Conservation (phyloP, 2,113 vertebrate genomes). For the Melospiza georgiana region DNA sequence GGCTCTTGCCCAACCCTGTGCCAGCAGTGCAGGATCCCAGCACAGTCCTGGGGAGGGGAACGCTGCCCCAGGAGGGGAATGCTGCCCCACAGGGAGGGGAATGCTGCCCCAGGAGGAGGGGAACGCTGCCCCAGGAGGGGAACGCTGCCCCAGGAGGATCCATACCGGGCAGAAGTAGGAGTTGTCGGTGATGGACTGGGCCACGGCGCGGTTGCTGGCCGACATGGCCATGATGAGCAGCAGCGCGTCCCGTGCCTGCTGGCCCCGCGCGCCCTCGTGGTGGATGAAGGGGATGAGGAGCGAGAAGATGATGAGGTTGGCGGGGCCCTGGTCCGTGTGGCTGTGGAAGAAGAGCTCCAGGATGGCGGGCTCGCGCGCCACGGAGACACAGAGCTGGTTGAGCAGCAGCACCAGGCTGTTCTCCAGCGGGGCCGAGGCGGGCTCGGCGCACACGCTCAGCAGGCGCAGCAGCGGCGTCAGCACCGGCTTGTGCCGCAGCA, state of each 20-base stretch:
- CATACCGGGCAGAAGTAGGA: constrained; percentile 98
- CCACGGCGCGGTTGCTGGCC: constrained; percentile 84
- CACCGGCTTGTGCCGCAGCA: constrained; percentile 85
- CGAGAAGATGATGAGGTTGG: constrained; percentile 92
- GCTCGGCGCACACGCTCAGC: constrained; percentile 83
- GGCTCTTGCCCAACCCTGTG: fast-evolving
- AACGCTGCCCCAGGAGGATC: fast-evolving
- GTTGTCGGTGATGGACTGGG: constrained; percentile 89
- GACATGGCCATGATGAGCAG: constrained; percentile 96
- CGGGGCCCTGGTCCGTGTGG: constrained; percentile 81
- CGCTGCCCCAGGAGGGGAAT: background rate
- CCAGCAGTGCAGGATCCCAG: background rate
- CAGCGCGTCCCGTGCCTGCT: constrained; percentile 92
- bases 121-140: background rate
- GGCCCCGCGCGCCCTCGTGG: constrained; percentile 90
- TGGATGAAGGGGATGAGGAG: constrained; percentile 95
- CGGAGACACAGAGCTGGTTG: constrained; percentile 90
- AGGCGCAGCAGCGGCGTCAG: constrained; percentile 88
- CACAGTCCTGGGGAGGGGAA: background rate
- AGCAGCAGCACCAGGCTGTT: constrained; percentile 92
- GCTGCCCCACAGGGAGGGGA: background rate
- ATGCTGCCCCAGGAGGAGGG: background rate
- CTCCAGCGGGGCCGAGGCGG: constrained; percentile 78
- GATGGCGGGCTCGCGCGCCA: constrained; percentile 87
- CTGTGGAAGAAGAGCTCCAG: constrained; percentile 91